A percentile compares a stretch with the other conserved stretches of the same genome.
phyloP scores from a whole-genome alignment of 2,797 vertebrate genomes.

The Poeciliopsis presidionis region DNA sequence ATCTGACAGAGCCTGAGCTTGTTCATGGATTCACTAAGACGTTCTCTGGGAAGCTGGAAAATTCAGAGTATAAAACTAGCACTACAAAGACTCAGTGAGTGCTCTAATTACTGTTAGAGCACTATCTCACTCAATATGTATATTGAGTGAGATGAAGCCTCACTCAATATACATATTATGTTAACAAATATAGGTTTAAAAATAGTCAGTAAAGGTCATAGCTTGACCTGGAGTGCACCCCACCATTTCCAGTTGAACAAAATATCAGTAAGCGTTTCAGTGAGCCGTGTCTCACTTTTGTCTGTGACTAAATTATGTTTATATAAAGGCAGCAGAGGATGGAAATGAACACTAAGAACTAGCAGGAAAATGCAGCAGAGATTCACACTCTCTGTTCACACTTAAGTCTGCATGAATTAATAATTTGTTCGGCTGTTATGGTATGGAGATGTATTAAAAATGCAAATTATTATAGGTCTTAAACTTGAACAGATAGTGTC shows the following conservation, averaged over 20 bases:
- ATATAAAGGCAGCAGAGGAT: not conserved
- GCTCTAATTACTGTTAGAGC: not conserved
- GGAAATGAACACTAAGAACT: not conserved
- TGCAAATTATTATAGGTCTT: not conserved
- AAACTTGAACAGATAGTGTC: not conserved
- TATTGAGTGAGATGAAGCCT: too few species aligned
- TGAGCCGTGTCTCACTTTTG: not conserved
- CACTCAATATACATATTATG: not conserved
- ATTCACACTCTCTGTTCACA: slow-evolving; percentile 1
- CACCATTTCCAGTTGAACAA: not conserved
- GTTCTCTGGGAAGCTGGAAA: too few species aligned
- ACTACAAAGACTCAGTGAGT: not conserved
- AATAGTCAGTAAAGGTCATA: not conserved
- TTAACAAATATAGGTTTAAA: not conserved
- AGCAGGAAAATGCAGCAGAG: not conserved
- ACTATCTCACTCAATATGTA: too few species aligned
- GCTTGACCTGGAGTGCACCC: not conserved
- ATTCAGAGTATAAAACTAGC: too few species aligned
- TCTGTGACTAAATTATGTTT: not conserved
- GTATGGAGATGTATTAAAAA: not conserved
- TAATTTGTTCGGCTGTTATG: not conserved
- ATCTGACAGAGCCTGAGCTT: not conserved
- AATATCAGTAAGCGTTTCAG: not conserved
- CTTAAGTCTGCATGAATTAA: not conserved
- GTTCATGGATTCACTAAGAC: not conserved